Conservation (phyloP, 2,113 vertebrate genomes). For the Anarrhichthys ocellatus region DNA sequence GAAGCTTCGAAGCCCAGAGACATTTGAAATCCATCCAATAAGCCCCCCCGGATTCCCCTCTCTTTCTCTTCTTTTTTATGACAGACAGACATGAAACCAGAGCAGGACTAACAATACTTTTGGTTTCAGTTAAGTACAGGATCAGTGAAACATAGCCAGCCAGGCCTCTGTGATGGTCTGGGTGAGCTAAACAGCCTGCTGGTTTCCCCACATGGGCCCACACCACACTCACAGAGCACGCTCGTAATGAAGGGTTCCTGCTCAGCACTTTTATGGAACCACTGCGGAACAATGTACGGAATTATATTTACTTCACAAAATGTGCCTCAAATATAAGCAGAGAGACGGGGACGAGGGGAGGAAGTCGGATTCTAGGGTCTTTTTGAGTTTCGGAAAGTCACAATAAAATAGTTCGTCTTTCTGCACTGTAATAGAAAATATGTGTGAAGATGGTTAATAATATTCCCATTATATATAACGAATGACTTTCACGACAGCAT, state of each 20-base stretch:
- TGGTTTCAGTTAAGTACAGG: conserved; percentile 75
- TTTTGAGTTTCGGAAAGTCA: conserved; percentile 10
- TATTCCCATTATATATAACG: neutral
- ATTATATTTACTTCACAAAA: conserved; percentile 51
- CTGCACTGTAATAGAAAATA: neutral
- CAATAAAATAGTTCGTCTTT: conserved; percentile 27
- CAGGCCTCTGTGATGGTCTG: conserved; percentile 66
- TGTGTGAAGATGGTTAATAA: neutral
- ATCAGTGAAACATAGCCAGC: conserved; percentile 57
- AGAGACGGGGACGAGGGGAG: neutral
- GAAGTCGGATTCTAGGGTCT: neutral
- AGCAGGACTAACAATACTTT: conserved; percentile 79
- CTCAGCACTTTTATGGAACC: conserved; percentile 53
- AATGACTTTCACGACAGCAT: conserved; percentile 12
- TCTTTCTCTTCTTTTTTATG: conserved; percentile 43
- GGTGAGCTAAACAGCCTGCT: conserved; percentile 51
- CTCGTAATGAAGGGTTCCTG: conserved; percentile 69
- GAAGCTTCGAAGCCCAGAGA: neutral
- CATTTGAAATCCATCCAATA: conserved; percentile 12
- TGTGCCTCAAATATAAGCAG: conserved; percentile 20
- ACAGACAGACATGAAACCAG: conserved; percentile 54
- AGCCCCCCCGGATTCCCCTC: conserved; percentile 5
- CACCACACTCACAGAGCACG: conserved; percentile 49
- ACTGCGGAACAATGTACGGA: conserved; percentile 52
- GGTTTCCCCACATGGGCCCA: conserved; percentile 54